Evolutionary conservation across 2,113 vertebrate species (phyloP).

Genomic region (Rostratula benghalensis): DNA sequence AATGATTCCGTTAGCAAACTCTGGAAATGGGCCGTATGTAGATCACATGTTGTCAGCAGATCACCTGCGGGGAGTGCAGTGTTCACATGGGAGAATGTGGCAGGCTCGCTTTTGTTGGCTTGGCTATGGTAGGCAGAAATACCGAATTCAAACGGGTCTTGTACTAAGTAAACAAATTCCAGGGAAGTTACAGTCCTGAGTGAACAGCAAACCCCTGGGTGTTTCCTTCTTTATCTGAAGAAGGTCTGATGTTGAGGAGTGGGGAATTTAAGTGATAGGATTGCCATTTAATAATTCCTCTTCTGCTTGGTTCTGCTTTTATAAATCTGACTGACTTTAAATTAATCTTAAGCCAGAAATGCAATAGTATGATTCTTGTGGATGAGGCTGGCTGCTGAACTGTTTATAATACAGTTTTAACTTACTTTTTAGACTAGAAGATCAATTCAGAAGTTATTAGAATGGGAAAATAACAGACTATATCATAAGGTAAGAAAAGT

Average conservation of each 20-base stretch:
- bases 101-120: background rate
- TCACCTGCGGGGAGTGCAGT: background rate
- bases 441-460: conserved; percentile 97
- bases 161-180: background rate
- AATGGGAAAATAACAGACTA: conserved; percentile 98
- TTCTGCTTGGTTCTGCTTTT: background rate
- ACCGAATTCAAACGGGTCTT: background rate
- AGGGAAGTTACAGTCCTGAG: background rate
- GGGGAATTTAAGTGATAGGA: background rate
- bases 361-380: background rate
- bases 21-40: background rate
- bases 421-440: conserved; percentile 88
- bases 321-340: background rate
- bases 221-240: background rate
- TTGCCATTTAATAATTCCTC: background rate
- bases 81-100: background rate
- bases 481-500: conserved; percentile 93
- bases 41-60: background rate
- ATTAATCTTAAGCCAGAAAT: background rate
- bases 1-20: background rate
- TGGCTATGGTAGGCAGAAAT: background rate
- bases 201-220: background rate
- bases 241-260: background rate
- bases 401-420: conserved; percentile 54
- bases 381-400: background rate